A percentile compares a stretch with the other conserved stretches of the same genome.
These are phyloP conservation scores for Eutrigla gurnardus DNA, from an alignment of 2,797 vertebrate species.

Conservation along the genomic window DNA sequence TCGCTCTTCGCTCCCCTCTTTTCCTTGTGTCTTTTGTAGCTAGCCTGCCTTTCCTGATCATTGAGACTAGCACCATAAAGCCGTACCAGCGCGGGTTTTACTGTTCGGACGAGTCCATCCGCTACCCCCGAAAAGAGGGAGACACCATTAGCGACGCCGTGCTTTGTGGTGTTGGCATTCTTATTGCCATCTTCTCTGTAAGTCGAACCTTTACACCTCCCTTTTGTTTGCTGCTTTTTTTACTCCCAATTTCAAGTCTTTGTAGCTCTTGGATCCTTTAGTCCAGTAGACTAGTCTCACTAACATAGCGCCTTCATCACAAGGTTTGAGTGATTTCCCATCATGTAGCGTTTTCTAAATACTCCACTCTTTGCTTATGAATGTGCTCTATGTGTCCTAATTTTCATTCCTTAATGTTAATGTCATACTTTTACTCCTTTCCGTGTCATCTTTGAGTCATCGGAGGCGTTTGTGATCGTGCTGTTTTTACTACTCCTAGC, in stretches of 20 bases:
- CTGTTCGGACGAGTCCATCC: conserved; percentile 97
- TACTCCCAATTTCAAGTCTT: conserved; percentile 36
- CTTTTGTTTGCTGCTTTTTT: conserved; percentile 53
- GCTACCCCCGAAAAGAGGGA: conserved; percentile 93
- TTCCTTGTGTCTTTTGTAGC: conserved; percentile 85
- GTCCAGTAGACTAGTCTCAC: conserved; percentile 5
- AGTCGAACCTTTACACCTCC: conserved; percentile 79
- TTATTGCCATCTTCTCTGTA: conserved; percentile 95
- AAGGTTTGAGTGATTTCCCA: conserved; percentile 50
- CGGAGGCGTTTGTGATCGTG: conserved; percentile 26
- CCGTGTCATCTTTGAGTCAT: conserved; percentile 47
- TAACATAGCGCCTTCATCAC: conserved; percentile 28
- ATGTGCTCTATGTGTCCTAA: conserved; percentile 60
- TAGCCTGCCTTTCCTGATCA: conserved; percentile 98
- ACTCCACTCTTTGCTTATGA: conserved; percentile 38
- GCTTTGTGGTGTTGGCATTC: conserved; percentile 94
- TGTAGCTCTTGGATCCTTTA: conserved; percentile 1
- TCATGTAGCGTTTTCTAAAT: conserved; percentile 56
- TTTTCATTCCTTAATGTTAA: conserved; percentile 40
- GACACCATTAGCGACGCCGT: conserved; percentile 97
- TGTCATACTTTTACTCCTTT: conserved; percentile 49
- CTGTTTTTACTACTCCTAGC: conserved; percentile 46
- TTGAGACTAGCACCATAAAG: conserved; percentile 96
- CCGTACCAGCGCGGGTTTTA: conserved; percentile 98
- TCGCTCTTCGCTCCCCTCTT: conserved; percentile 38